Conservation (phyloP, 2,113 vertebrate species). For the Hemiprocne comata region DNA sequence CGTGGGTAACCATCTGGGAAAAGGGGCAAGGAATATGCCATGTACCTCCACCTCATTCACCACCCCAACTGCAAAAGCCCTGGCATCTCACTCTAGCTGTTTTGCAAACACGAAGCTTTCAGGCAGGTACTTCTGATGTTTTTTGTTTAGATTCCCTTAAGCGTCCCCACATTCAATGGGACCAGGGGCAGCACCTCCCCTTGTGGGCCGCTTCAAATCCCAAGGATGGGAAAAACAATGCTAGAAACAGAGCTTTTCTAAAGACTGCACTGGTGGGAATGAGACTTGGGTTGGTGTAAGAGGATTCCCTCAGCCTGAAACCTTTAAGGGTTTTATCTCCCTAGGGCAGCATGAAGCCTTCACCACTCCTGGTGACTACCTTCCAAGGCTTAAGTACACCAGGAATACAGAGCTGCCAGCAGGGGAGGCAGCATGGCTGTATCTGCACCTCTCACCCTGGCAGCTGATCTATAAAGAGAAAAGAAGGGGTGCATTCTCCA, state of each 20-base stretch:
- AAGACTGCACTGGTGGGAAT: background rate
- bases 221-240: background rate
- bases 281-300: background rate
- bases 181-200: background rate
- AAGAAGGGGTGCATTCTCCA: background rate
- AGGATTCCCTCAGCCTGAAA: background rate
- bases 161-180: background rate
- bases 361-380: background rate
- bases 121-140: background rate
- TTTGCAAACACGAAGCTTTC: background rate
- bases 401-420: background rate
- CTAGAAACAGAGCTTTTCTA: background rate
- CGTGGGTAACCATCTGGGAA: conserved; percentile 78
- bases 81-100: background rate
- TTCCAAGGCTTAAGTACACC: background rate
- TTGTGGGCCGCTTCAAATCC: background rate
- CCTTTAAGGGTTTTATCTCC: background rate
- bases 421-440: background rate
- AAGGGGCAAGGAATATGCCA: background rate
- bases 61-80: background rate
- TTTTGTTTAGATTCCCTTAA: background rate
- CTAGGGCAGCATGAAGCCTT: background rate
- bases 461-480: background rate
- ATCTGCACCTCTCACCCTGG: background rate
- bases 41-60: background rate